Base-by-base conservation (phyloP, 2,888 invertebrate genomes). In the Mimumesa dahlbomi region DNA sequence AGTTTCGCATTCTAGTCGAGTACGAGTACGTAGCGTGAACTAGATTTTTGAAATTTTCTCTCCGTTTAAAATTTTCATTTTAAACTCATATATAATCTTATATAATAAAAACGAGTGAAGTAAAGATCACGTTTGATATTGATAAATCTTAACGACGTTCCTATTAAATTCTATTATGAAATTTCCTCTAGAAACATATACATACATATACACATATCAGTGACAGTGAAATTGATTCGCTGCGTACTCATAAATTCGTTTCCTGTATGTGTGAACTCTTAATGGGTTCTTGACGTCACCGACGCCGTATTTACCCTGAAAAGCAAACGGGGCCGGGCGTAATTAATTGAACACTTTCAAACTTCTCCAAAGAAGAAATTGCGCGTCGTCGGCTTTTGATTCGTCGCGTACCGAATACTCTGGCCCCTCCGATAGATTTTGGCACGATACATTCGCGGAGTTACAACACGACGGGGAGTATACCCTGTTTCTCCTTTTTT, bases 361-460 rank as follows among this genome's bases (percentile, higher is more conserved):
- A 38, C 61, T 46, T 50, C 62, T 31, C 34, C n/a, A 64, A 50
- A 40, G 48, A 57, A 46, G 14, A 34, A 63, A 52, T 16, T 36
- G 49, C 49, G 13, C 38, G 42, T 40, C 52, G 62, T 40, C 52
- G 62, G 40, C 66, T 69, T 58, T 61, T 54, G 61, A 75, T 63
- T 77, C 72, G 72, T 59, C 65, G 54, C 53, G 50, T 53, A 31
- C 40, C 25, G 25, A 53, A 38, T 43, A 25, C 31, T 40, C 45
- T 53, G 18, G 56, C 22, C 36, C 45, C 21, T 36, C 45, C 63
- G 77, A 79, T 79, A 77, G 77, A 71, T 75, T 71, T 77, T 58
- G 52, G 34, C 58, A 36, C 45, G 80, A 71, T 63, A 65, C 73
- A 73, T 43, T 56, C 46, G 46, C 52, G 66, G 56, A 62, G 43